Conservation (phyloP, 2,113 vertebrate genomes). For the Fulica atra region DNA sequence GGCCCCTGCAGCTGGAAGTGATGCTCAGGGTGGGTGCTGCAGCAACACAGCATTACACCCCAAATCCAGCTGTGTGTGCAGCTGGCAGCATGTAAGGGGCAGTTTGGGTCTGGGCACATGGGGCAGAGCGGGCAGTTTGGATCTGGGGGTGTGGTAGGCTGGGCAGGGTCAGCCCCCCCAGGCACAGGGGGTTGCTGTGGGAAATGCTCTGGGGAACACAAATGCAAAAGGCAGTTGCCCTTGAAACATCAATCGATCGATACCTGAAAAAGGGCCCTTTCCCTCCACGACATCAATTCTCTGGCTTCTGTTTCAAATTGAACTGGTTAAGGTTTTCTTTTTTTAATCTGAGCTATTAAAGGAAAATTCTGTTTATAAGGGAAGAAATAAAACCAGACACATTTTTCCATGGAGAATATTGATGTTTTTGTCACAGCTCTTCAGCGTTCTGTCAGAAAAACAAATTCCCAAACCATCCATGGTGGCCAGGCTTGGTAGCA, state of each 20-base stretch:
- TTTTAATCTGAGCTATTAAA: not conserved
- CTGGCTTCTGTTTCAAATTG: not conserved
- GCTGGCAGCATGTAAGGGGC: not conserved
- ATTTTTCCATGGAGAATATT: not conserved
- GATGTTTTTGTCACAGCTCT: not conserved
- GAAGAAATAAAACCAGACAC: not conserved
- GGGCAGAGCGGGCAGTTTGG: not conserved
- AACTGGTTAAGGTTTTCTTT: not conserved
- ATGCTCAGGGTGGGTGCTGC: not conserved
- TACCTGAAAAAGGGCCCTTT: not conserved
- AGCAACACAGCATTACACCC: fast-evolving
- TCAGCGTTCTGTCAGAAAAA: not conserved
- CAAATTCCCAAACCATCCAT: not conserved
- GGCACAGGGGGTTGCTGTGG: not conserved
- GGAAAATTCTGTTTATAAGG: not conserved
- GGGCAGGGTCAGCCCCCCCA: fast-evolving
- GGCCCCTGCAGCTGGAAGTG: not conserved
- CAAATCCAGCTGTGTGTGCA: fast-evolving
- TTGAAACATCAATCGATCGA: not conserved
- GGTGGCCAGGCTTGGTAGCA: not conserved
- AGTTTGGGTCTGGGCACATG: not conserved
- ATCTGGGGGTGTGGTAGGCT: not conserved
- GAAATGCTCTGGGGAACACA: not conserved
- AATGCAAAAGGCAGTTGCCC: not conserved
- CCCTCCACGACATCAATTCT: not conserved